Evolutionary conservation across 2,888 invertebrate species (phyloP), one percentile per base, ranked within the genome.

Genomic region (Syrphus vitripennis): DNA sequence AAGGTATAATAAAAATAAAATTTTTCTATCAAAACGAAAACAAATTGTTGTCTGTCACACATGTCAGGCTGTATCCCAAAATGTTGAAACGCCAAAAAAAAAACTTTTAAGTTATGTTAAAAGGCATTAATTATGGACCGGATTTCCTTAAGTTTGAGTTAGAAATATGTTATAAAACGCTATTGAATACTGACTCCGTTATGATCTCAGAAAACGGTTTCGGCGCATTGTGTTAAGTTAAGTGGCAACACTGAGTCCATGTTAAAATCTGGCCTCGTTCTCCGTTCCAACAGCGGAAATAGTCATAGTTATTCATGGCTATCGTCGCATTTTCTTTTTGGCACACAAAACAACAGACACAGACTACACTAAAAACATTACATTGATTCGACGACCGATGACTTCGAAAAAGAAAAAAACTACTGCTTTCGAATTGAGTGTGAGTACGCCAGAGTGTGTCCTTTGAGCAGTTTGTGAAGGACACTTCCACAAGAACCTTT

Each of bases 291-390:
- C 34, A 81, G 29, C 77, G 81, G 77, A 81, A 77, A 72, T 59
- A 59, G 71, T 77, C 81, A 55, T 77, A 86, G 77, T 63, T 70
- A 79, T 83, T 75, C 67, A 53, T 74, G 31, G 78, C 74, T 61
- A 45, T 50, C 61, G 67, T 50, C 9, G 29, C 45, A 57, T 53
- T 70, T 19, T 63, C 48, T 59, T 74, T 55, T 83, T 83, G 75
- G 79, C 83, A 83, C 75, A 75, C 57, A 79, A 70, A n/a, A 67
- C 70, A 70, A 65, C 63, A 75, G 69, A 79, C 70, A 65, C 70
- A 69, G 55, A 70, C 76, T 24, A 10, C 24, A 31, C 26, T 7
- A 50, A 55, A 63, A 50, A 57, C 21, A 76, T 21, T 65, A 70
- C 50, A 40, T 31, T 42, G 40, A 61, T 31, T 57, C n/a, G 3